Base-by-base conservation (phyloP, 2,113 vertebrate genomes). In the Phalacrocorax aristotelis region DNA sequence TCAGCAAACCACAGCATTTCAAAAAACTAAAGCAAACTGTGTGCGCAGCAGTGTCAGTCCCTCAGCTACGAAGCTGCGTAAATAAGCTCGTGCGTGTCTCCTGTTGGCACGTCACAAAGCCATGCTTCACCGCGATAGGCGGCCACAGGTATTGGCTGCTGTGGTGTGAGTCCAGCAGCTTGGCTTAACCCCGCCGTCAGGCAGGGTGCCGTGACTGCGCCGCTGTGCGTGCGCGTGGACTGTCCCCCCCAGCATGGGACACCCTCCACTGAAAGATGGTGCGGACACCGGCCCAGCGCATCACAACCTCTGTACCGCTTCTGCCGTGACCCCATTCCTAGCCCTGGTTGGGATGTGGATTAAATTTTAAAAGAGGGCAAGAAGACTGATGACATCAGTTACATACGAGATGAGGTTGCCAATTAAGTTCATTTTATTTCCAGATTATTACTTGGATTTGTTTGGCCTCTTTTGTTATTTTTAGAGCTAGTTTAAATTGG, bases 61-160 rank as follows among this genome's bases (percentile, higher is more conserved):
- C 77, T 49, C 55, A 79, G 57, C 75, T 25, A 12, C 0, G 0
- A 42, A 55, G 12, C 2, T 0, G 48, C 32, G 32, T 34, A 30
- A 62, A 38, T 6, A 15, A 42, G 32, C 29, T 34, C 65, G 25
- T 18, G 46, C 20, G 68, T 49, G 20, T 29, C 48, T 81, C 0
- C 0, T 9, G 15, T 27, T 42, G 74, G 46, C 40, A 7, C 52
- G 29, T 34, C 4, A 18, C 52, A 19, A 29, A 62, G 57, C 0
- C 2, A 11, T 0, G 7, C 29, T 46, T 38, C 55, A 30, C 55
- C 20, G 78, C 0, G 0, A 13, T 29, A 0, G 0, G 65, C 44
- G 0, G 30, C 66, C 40, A 7, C 0, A 0, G 54, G 38, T 21
- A 11, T 5, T 23, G 4, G 62, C 61, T 58, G 49, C 22, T 32